phyloP scores from a whole-genome alignment of 1,140 invertebrate species.

The Diuraphis noxia region DNA sequence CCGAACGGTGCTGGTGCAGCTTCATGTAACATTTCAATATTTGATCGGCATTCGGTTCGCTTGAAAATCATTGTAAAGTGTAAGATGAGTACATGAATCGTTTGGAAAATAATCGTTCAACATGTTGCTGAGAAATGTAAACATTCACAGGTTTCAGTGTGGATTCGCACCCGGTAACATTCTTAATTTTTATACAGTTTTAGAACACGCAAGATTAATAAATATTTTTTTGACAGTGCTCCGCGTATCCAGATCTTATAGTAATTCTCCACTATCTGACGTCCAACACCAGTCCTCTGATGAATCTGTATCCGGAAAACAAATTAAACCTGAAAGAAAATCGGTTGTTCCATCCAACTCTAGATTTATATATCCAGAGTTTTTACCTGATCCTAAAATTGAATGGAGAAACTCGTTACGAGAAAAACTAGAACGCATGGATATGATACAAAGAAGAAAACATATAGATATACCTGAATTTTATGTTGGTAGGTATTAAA shows the following conservation, averaged over 20 bases:
- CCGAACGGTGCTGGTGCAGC: too few species aligned
- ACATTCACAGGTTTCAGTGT: background rate
- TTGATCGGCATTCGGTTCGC: too few species aligned
- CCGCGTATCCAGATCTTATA: background rate
- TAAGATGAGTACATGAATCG: background rate
- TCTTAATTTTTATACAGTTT: background rate
- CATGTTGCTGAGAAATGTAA: background rate
- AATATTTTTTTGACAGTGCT: background rate
- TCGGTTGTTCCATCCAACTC: slow-evolving; percentile 54
- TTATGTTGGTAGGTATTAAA: slow-evolving; percentile 81
- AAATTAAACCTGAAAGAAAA: slow-evolving; percentile 46
- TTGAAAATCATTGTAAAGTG: background rate
- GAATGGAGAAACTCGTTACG: slow-evolving; percentile 76
- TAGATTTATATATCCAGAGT: slow-evolving; percentile 88
- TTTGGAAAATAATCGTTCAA: background rate
- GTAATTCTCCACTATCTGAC: background rate
- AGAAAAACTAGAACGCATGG: slow-evolving; percentile 87
- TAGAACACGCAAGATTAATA: background rate
- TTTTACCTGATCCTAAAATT: slow-evolving; percentile 84
- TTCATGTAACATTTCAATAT: too few species aligned
- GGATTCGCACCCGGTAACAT: background rate
- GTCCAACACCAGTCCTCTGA: background rate
- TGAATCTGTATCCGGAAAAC: background rate
- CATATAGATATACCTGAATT: slow-evolving; percentile 93
- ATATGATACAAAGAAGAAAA: slow-evolving; percentile 86